Evolutionary conservation across 2,797 vertebrate genomes (phyloP).

Genomic region (Sebastes itinus): DNA sequence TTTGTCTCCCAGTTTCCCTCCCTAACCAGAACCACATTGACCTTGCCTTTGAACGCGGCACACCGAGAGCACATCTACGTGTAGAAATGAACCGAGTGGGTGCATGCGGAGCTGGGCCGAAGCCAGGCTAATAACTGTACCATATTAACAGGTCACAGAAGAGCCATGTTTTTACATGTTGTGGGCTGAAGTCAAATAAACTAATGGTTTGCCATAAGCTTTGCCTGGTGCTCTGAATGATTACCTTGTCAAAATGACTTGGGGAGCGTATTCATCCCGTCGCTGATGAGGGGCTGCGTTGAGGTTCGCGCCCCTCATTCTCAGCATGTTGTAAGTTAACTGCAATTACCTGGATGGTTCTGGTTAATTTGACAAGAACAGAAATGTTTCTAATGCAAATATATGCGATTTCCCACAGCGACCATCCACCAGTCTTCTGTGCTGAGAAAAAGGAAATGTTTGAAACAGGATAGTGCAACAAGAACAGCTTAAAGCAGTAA

Average conservation of each 20-base stretch:
- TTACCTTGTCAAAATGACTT: constrained; percentile 69
- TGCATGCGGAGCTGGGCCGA: constrained; percentile 34
- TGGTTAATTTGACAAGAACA: constrained; percentile 14
- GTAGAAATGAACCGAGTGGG: constrained; percentile 43
- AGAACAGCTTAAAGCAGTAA: not conserved
- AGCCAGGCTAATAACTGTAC: constrained; percentile 72
- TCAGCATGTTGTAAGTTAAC: constrained; percentile 23
- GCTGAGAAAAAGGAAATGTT: not conserved
- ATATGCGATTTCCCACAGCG: constrained; percentile 11
- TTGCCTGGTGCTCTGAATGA: constrained; percentile 51
- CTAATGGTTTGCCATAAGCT: constrained; percentile 47
- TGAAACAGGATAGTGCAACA: not conserved
- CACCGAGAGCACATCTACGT: constrained; percentile 43
- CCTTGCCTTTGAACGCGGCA: constrained; percentile 55
- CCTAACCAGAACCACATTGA: constrained; percentile 78
- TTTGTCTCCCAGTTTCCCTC: constrained; percentile 58
- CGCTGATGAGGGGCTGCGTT: constrained; percentile 36
- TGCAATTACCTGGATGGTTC: constrained; percentile 36
- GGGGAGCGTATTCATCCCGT: constrained; percentile 42
- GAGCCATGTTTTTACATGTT: constrained; percentile 71
- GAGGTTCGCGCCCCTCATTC: constrained; percentile 19
- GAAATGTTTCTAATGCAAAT: constrained; percentile 39
- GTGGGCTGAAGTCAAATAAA: constrained; percentile 76
- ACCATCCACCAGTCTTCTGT: not conserved
- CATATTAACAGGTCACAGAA: constrained; percentile 71